Evolutionary conservation across 2,888 invertebrate species (phyloP), one percentile per base, ranked within the genome.

Genomic region (Drosophila mercatorum): DNA sequence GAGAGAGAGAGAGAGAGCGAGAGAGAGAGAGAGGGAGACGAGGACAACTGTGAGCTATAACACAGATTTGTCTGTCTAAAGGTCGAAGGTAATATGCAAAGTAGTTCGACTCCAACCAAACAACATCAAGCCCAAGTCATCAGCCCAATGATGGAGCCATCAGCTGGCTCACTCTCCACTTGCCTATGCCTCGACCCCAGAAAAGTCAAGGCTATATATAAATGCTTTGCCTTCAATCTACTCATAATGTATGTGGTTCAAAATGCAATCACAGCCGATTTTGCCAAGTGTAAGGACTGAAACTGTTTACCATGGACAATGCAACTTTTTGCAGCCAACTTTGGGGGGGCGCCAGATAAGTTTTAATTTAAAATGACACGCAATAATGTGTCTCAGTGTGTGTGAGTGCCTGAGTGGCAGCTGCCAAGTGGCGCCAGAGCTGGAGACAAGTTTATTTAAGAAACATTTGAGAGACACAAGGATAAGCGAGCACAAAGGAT

Each of bases 391-490:
- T 46, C 46, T 34, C n/a, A 43, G 62, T 55, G 28, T 38, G 10
- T 59, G 56, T 51, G 31, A 28, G 28, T 36, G 58, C 17, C 31
- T 75, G 72, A 72, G 44, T 58, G 67, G 52, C 64, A 75, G 76
- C 61, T 72, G 72, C 58, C 72, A 75, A 72, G 67, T 64, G 67
- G 63, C 66, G 60, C 60, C 51, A 57, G n/a, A 46, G 34, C 14
- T 58, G 40, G 28, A 47, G 63, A 63, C 71, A 58, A 60, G 65
- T 72, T 56, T 57, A 63, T 63, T 59, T 60, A 52, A 52, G 56
- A 40, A 70, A 43, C 46, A 47, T 56, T 73, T 55, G 49, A 49
- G 44, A 36, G 64, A 55, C 62, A 62, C 55, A 49, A 31, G 55
- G 26, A 62, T 59, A 58, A 58, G n/a, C 52, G 46, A 44, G 49